phyloP scores from a whole-genome alignment of 2,797 vertebrate species.

The Ctenopoma multispine region DNA sequence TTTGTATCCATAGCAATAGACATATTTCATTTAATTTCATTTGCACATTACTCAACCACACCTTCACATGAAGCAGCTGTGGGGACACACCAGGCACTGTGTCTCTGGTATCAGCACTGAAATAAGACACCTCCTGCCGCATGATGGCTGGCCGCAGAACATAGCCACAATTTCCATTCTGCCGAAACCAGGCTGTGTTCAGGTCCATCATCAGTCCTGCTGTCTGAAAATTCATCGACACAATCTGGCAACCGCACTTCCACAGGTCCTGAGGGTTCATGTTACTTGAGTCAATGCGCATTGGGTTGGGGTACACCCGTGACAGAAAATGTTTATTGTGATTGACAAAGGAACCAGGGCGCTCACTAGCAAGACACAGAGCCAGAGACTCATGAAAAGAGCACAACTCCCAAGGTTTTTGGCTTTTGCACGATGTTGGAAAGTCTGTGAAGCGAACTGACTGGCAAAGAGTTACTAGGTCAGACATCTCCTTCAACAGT shows the following conservation, averaged over 20 bases:
- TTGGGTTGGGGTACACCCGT: conserved; percentile 90
- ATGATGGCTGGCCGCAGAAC: conserved; percentile 94
- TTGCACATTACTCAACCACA: conserved; percentile 20
- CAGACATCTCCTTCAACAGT: conserved; percentile 91
- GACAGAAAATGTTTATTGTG: conserved; percentile 94
- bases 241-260: conserved; percentile 96
- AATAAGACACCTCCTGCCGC: conserved; percentile 95
- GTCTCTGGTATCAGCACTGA: conserved; percentile 93
- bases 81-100: conserved; percentile 93
- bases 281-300: conserved; percentile 94
- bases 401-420: conserved; percentile 93
- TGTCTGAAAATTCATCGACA: conserved; percentile 96
- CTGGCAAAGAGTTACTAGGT: conserved; percentile 91
- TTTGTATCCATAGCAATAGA: not conserved
- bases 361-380: conserved; percentile 88
- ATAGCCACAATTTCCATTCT: conserved; percentile 94
- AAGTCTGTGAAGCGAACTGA: conserved; percentile 91
- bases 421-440: conserved; percentile 86
- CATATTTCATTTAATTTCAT: not conserved
- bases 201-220: conserved; percentile 97
- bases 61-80: conserved; percentile 95
- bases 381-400: conserved; percentile 92
- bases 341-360: conserved; percentile 92
- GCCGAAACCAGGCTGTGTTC: conserved; percentile 93
- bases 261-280: conserved; percentile 97